phyloP scores from a whole-genome alignment of 2,113 vertebrate genomes.

The Pheucticus melanocephalus region DNA sequence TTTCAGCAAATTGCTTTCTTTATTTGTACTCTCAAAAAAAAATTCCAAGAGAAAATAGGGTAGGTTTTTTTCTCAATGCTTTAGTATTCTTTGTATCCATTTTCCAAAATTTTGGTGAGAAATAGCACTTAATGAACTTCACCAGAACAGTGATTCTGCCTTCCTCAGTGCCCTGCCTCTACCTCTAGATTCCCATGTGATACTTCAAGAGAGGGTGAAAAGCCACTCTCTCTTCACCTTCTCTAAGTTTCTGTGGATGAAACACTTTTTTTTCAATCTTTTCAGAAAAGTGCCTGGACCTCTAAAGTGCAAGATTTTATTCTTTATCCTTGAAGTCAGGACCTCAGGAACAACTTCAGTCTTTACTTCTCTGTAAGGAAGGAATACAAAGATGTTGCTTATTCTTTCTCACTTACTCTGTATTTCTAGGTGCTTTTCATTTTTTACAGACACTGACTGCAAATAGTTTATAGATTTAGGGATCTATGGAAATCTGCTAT shows the following conservation, averaged over 20 bases:
- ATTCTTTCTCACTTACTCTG: neutral
- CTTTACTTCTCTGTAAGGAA: neutral
- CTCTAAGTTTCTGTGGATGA: neutral
- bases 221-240: neutral
- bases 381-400: neutral
- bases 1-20: neutral
- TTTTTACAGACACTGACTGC: neutral
- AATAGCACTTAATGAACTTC: neutral
- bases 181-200: neutral
- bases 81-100: neutral
- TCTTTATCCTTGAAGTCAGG: neutral
- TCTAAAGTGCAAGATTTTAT: neutral
- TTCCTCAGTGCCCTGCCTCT: neutral
- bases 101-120: neutral
- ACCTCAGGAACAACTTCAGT: neutral
- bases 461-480: neutral
- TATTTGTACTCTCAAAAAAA: neutral
- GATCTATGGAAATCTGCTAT: neutral
- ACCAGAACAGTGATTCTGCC: neutral
- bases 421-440: neutral
- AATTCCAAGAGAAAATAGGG: neutral
- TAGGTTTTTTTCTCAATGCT: neutral
- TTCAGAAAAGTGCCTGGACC: neutral
- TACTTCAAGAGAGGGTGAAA: neutral
- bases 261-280: neutral